Base-by-base conservation (phyloP, 2,888 invertebrate species). In the Saturnia pavonia region DNA sequence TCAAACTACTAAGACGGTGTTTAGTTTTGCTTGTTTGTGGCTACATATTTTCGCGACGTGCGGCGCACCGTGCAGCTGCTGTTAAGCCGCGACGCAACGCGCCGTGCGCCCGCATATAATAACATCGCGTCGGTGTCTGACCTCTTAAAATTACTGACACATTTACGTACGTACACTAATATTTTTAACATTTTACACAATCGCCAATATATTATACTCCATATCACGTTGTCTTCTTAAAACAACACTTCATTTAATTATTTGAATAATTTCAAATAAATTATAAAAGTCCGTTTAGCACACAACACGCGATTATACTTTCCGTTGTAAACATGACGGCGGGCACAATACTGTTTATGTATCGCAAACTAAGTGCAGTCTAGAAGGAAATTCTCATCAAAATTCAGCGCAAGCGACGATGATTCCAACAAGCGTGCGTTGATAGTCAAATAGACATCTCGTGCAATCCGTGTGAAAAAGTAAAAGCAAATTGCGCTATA, bases 51-150 rank as follows among this genome's bases (percentile, higher is more conserved):
- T 88, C 86, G 85, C 80, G 85, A 83, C 84, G 87, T 81, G 86
- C 27, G 57, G 25, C 57, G 57, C 57, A 60, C 25, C 57, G 57
- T 25, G 7, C 22, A 11, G 54, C 54, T 9, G 22, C 34, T 6
- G 34, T 34, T n/a, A n/a, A n/a, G 19, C 14, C 48, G 48, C 1
- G 48, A 6, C 19, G 48, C 57, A 27, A 60, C 57, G 82, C 83
- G 85, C 82, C 93, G 93, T 94, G 93, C 87, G 84, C 88, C 85
- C 86, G 93, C 93, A 94, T 94, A 91, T 82, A n/a, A 91, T 91
- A 91, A 89, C 81, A 78, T 74, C 85, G 88, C 81, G 78, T 74
- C 85, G 88, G 85, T 84, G 87, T 87, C 87, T 89, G 87, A 90
- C 84, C 91, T 85, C 83, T 87, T 85, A 86, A 87, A 90, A 86